Evolutionary conservation across 2,797 vertebrate genomes (phyloP).

Genomic region (Hypotaenidia philippensis): DNA sequence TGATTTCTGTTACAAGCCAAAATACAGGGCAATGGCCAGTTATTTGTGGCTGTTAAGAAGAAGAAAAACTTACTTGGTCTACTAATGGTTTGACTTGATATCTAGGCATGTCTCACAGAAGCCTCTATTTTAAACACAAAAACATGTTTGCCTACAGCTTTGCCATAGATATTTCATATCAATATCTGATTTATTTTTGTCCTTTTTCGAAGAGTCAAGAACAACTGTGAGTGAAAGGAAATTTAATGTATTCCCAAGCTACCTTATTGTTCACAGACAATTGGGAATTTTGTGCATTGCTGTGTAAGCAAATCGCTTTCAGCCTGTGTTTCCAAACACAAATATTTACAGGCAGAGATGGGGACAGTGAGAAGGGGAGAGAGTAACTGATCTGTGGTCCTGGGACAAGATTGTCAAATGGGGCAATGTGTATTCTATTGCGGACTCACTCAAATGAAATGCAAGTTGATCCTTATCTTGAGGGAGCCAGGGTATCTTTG

Average conservation of each 20-base stretch:
- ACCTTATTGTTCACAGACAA: conserved; percentile 3
- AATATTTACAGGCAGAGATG: conserved; percentile 45
- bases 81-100: conserved; percentile 82
- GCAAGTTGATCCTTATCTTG: conserved; percentile 53
- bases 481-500: conserved; percentile 48
- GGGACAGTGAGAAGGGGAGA: conserved; percentile 48
- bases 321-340: not conserved
- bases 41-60: conserved; percentile 79
- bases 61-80: conserved; percentile 68
- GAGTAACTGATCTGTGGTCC: not conserved
- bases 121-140: conserved; percentile 83
- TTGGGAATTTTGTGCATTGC: not conserved
- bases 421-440: conserved; percentile 58
- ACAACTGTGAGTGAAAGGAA: conserved; percentile 13
- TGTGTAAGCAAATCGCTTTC: conserved; percentile 5
- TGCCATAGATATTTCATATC: conserved; percentile 25
- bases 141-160: conserved; percentile 77
- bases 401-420: conserved; percentile 34
- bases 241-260: conserved; percentile 18
- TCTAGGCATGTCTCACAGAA: conserved; percentile 83
- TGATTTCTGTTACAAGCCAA: conserved; percentile 44
- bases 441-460: conserved; percentile 18
- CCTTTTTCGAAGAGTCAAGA: conserved; percentile 29
- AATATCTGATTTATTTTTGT: not conserved
- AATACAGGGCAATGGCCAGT: conserved; percentile 77